A percentile compares a stretch with the other conserved stretches of the same genome.
phyloP scores from a whole-genome alignment of 2,113 vertebrate species.

The Zonotrichia leucophrys region DNA sequence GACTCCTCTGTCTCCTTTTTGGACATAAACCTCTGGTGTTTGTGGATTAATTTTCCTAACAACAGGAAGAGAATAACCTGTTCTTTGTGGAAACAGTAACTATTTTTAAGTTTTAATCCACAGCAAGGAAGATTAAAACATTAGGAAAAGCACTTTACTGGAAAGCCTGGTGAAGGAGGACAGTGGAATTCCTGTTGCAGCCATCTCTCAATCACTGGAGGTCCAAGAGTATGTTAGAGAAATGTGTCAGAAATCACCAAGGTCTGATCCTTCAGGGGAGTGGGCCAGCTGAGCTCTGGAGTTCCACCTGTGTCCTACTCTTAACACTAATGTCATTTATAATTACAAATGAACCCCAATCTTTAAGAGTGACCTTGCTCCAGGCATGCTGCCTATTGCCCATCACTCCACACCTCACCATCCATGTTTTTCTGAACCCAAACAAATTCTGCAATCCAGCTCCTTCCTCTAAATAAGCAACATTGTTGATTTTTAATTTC shows the following conservation, averaged over 20 bases:
- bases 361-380: background rate
- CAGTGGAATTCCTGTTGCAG: background rate
- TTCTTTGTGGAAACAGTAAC: background rate
- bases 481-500: background rate
- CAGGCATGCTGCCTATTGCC: background rate
- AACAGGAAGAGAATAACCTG: background rate
- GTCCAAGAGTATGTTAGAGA: background rate
- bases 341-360: background rate
- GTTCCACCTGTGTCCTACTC: background rate
- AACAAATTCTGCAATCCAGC: background rate
- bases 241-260: background rate
- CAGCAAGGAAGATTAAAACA: background rate
- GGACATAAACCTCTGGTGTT: too few species aligned
- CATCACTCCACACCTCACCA: background rate
- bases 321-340: background rate
- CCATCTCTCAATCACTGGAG: background rate
- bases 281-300: background rate
- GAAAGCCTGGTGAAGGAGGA: background rate
- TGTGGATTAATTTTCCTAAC: too few species aligned
- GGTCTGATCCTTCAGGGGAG: background rate
- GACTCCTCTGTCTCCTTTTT: too few species aligned
- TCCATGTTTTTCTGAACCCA: background rate
- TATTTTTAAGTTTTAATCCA: background rate
- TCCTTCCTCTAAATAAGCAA: background rate
- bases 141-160: background rate